Evolutionary conservation across 2,888 invertebrate genomes (phyloP).

Genomic region (Andrena camellia): DNA sequence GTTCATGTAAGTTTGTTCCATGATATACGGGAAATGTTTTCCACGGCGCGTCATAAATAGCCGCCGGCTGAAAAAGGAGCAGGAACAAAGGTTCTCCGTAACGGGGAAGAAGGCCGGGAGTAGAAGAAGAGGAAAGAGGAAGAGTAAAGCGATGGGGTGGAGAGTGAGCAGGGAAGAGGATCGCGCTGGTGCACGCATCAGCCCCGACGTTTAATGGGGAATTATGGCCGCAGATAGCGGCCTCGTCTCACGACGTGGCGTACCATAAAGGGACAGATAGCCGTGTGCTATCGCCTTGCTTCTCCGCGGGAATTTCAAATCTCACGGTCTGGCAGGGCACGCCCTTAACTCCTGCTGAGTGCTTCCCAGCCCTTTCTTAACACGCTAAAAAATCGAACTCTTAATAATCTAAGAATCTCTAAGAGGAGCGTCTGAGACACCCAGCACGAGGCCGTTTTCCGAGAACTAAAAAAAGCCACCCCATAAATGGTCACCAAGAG

Average conservation of each 20-base stretch:
- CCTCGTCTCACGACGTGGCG: slow-evolving; percentile 52
- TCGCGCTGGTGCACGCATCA: slow-evolving; percentile 60
- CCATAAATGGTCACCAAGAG: neutral
- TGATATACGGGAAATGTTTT: slow-evolving; percentile 82
- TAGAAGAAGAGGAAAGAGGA: slow-evolving; percentile 41
- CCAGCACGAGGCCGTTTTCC: neutral
- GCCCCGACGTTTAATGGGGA: slow-evolving; percentile 78
- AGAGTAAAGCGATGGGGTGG: neutral
- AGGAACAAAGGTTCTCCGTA: slow-evolving; percentile 49
- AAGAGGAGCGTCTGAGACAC: neutral
- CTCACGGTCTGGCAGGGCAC: neutral
- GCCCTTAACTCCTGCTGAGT: neutral
- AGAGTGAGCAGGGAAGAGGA: neutral
- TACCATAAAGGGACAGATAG: slow-evolving; percentile 61
- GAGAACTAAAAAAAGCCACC: neutral
- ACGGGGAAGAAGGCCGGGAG: slow-evolving; percentile 29
- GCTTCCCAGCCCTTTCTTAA: neutral
- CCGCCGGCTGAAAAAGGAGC: slow-evolving; percentile 53
- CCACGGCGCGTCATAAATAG: slow-evolving; percentile 80
- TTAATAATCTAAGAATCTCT: neutral
- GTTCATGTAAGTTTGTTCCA: slow-evolving; percentile 78
- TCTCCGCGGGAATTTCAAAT: slow-evolving; percentile 60
- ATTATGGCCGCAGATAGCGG: slow-evolving; percentile 76
- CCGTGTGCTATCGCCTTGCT: slow-evolving; percentile 44
- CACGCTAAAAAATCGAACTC: neutral